Base-by-base conservation (phyloP, 2,113 vertebrate genomes). In the Polyodon spathula region DNA sequence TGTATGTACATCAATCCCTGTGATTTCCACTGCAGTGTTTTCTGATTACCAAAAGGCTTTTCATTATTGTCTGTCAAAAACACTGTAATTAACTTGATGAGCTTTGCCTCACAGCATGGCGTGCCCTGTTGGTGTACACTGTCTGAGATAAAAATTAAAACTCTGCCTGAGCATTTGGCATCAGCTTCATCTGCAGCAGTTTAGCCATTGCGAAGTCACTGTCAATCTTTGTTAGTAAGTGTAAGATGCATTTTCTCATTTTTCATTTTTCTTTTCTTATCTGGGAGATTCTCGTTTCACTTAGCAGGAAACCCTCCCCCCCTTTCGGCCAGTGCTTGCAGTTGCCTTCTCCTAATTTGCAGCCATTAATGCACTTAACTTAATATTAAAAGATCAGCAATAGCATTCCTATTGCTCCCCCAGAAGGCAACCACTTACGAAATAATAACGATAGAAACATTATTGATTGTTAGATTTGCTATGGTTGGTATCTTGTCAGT, bases 21-120 rank as follows among this genome's bases (percentile, higher is more conserved):
- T 37, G 6, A 8, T 55, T 55, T 27, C 1, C 3, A 55, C n/a
- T 10, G 17, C 27, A 55, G 10, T 55, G 10, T 16, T 55, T 55
- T 27, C 17, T 37, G 9, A 2, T n/a, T 16, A 10, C n/a, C 17
- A 17, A 5, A 17, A 37, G n/a, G 53, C 8, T 8, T 55, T 55
- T 55, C 53, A 9, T 54, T 27, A 54, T 17, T 54, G 53, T 54
- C 53, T 55, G 53, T 55, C 16, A 55, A 55, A 55, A 37, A 7
- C 8, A 55, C 53, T 55, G 53, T 10, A 55, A 55, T 55, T 55
- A 27, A 55, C 16, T 55, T 17, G 17, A 17, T 37, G 6, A 55
- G 56, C 66, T 73, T 77, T 77, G 75, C 80, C 74, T 70, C 53
- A 12, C 63, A 63, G 67, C 61, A 52, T 37, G 14, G 37, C 53